Evolutionary conservation across 2,113 vertebrate species (phyloP).

Genomic region (Rousettus leschenaultii): DNA sequence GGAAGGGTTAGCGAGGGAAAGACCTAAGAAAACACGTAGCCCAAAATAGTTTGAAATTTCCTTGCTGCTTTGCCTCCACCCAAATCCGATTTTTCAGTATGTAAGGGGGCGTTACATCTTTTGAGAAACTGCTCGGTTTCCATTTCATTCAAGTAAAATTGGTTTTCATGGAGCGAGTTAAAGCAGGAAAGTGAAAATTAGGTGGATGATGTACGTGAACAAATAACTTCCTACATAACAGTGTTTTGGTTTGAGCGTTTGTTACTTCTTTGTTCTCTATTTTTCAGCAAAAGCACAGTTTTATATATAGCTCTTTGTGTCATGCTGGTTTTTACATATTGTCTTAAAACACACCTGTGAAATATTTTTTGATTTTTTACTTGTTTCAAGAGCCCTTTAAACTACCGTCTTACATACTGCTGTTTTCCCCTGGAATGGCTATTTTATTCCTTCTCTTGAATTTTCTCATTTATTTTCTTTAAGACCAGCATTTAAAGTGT

Average conservation of each 20-base stretch:
- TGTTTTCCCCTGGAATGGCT: background rate
- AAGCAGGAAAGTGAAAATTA: constrained; percentile 38
- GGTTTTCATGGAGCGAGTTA: constrained; percentile 50
- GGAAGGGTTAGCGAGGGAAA: constrained; percentile 52
- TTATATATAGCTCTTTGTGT: background rate
- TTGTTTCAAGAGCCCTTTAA: background rate
- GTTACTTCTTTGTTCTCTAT: background rate
- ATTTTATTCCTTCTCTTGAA: background rate
- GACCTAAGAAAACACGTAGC: constrained; percentile 53
- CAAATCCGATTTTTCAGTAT: constrained; percentile 42
- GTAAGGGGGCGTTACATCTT: constrained; percentile 21
- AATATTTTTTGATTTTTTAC: background rate
- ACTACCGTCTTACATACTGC: background rate
- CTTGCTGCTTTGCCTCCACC: constrained; percentile 43
- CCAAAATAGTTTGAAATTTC: constrained; percentile 43
- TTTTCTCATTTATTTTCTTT: constrained; percentile 30
- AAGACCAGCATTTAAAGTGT: background rate
- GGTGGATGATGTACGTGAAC: background rate
- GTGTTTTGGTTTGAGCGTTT: background rate
- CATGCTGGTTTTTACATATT: background rate
- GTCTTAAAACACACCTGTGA: background rate
- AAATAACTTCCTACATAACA: background rate
- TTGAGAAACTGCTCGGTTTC: constrained; percentile 38
- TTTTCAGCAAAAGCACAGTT: background rate
- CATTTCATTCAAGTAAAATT: constrained; percentile 52